phyloP scores from a whole-genome alignment of 2,888 invertebrate species.

The Caprella mutica region DNA sequence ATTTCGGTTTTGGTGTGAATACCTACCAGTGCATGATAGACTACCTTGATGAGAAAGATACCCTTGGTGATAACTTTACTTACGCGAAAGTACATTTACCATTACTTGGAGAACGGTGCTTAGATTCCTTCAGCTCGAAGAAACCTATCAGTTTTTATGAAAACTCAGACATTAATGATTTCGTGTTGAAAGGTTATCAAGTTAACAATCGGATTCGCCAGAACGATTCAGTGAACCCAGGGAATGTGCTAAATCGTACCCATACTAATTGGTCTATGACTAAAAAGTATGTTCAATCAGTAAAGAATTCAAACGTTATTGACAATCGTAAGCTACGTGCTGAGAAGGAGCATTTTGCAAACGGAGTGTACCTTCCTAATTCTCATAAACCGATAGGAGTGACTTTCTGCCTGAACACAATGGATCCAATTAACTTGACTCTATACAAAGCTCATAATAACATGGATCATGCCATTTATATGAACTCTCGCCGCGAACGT shows the following conservation, averaged over 20 bases:
- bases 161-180: conserved; percentile 26
- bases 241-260: conserved; percentile 30
- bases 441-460: conserved; percentile 16
- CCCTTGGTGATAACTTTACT: conserved; percentile 11
- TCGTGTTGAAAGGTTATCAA: conserved; percentile 26
- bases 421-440: conserved; percentile 9
- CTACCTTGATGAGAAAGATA: conserved; percentile 59
- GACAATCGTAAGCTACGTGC: conserved; percentile 21
- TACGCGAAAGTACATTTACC: conserved; percentile 50
- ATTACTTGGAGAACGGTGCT: conserved; percentile 58
- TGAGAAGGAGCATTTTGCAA: background rate
- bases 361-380: background rate
- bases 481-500: conserved; percentile 19
- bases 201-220: conserved; percentile 31
- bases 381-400: background rate
- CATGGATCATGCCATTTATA: conserved; percentile 18
- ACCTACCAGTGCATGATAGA: conserved; percentile 80
- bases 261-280: conserved; percentile 34
- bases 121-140: conserved; percentile 55
- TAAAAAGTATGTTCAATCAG: conserved; percentile 29
- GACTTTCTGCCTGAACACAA: background rate
- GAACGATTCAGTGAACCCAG: conserved; percentile 24
- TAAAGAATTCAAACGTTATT: conserved; percentile 26
- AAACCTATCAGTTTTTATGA: conserved; percentile 52
- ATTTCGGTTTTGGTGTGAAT: conserved; percentile 71